phyloP scores from a whole-genome alignment of 1,140 invertebrate species.

The Dufourea novaeangliae region DNA sequence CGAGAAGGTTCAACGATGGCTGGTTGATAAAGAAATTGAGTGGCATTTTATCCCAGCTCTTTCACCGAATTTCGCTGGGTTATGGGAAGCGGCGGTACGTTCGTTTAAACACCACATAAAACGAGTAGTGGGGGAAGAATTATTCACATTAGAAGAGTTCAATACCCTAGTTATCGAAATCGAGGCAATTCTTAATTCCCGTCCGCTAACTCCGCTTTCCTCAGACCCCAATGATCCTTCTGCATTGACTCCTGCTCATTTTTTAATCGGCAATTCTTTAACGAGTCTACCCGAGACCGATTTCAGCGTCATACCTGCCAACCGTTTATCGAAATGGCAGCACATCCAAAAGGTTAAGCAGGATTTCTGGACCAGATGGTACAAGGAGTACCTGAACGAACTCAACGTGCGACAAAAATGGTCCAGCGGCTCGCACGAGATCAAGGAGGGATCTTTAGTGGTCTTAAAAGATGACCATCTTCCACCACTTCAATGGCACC shows the following conservation, averaged over 20 bases:
- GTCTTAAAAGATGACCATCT: background rate
- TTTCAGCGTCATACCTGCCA: background rate
- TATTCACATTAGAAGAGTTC: conserved; percentile 56
- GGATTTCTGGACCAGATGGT: conserved; percentile 11
- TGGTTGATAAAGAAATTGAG: background rate
- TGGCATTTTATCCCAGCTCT: background rate
- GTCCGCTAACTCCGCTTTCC: conserved; percentile 51
- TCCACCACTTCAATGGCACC: no score
- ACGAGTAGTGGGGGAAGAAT: background rate
- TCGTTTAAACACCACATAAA: background rate
- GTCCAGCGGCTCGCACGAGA: background rate
- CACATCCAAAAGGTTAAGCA: background rate
- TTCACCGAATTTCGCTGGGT: background rate
- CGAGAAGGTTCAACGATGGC: background rate
- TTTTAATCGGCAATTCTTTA: background rate
- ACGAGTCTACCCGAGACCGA: background rate
- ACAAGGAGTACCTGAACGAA: background rate
- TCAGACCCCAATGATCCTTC: conserved; percentile 36
- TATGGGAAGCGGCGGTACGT: background rate
- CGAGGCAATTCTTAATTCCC: conserved; percentile 57
- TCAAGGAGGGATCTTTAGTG: background rate
- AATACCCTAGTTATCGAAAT: conserved; percentile 48
- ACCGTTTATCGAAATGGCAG: background rate
- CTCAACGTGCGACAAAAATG: background rate
- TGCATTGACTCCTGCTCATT: conserved; percentile 1